Evolutionary conservation across 2,797 vertebrate genomes (phyloP).

Genomic region (Enteromius unitaeniatus): DNA sequence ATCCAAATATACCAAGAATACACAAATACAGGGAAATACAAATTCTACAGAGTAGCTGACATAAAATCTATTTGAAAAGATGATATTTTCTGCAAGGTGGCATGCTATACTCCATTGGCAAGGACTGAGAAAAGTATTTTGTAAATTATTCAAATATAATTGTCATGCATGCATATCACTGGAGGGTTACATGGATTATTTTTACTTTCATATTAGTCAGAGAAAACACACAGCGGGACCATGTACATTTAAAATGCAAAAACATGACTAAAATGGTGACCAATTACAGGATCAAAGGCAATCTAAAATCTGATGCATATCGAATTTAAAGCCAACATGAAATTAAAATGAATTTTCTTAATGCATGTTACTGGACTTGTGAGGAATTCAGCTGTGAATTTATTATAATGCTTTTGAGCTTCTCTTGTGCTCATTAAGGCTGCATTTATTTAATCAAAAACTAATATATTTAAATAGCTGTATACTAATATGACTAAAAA

Average conservation of each 20-base stretch:
- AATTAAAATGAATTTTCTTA: not conserved
- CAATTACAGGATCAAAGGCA: not conserved
- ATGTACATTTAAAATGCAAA: not conserved
- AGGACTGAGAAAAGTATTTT: not conserved
- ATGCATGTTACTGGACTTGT: not conserved
- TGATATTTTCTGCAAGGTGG: not conserved
- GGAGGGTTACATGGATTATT: not conserved
- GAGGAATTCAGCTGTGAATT: not conserved
- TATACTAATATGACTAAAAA: not conserved
- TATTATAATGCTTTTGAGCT: not conserved
- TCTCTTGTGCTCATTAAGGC: not conserved
- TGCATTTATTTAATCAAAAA: not conserved
- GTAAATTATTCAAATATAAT: not conserved
- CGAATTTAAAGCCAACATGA: not conserved
- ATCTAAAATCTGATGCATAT: not conserved
- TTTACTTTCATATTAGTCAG: not conserved
- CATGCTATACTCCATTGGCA: not conserved
- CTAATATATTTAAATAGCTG: not conserved
- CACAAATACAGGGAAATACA: not conserved
- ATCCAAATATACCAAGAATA: not conserved
- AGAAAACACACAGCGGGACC: not conserved
- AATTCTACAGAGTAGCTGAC: not conserved
- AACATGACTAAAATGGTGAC: not conserved
- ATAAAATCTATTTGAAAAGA: not conserved
- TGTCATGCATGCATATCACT: not conserved